Percentiles rank a stretch among this genome's conserved stretches.
Evolutionary conservation across 2,888 invertebrate genomes (phyloP).

Genomic region (Margaritifera margaritifera): DNA sequence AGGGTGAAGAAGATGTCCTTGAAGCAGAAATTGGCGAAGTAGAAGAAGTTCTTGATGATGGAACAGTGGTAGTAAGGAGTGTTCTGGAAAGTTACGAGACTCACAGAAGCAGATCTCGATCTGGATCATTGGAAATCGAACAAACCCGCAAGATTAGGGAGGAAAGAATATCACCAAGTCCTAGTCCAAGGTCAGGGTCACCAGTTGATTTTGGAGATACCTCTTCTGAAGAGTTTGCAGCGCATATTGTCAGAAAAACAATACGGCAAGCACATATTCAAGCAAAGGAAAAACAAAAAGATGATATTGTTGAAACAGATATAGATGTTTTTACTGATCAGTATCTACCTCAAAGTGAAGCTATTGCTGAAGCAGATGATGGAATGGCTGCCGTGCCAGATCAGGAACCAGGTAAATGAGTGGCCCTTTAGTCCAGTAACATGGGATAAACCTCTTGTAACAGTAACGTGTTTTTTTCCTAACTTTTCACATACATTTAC

Average conservation of each 20-base stretch:
- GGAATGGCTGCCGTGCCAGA: constrained; percentile 2
- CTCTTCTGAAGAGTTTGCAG: constrained; percentile 22
- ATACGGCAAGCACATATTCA: constrained; percentile 39
- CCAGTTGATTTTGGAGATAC: constrained; percentile 25
- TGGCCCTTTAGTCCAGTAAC: not conserved
- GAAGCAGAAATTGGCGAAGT: constrained; percentile 40
- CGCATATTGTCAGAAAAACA: constrained; percentile 36
- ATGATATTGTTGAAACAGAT: constrained; percentile 33
- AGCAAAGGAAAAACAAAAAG: constrained; percentile 26
- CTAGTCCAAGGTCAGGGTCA: constrained; percentile 43
- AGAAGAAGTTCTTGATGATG: constrained; percentile 48
- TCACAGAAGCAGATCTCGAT: constrained; percentile 42
- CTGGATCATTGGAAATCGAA: constrained; percentile 45
- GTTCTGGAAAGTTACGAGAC: constrained; percentile 42
- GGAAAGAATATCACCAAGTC: constrained; percentile 30
- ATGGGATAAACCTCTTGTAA: no score
- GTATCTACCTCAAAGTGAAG: constrained; percentile 16
- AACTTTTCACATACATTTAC: not conserved
- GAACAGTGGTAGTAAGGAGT: constrained; percentile 41
- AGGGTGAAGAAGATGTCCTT: constrained; percentile 17
- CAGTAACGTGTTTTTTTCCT: constrained; percentile 1
- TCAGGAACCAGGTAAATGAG: constrained; percentile 17
- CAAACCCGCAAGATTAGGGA: constrained; percentile 21
- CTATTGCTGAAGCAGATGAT: constrained; percentile 1
- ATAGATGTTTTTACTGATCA: constrained; percentile 21